These are phyloP conservation scores for Dryobota labecula DNA, from an alignment of 2,888 invertebrate species.

Conservation along the genomic window DNA sequence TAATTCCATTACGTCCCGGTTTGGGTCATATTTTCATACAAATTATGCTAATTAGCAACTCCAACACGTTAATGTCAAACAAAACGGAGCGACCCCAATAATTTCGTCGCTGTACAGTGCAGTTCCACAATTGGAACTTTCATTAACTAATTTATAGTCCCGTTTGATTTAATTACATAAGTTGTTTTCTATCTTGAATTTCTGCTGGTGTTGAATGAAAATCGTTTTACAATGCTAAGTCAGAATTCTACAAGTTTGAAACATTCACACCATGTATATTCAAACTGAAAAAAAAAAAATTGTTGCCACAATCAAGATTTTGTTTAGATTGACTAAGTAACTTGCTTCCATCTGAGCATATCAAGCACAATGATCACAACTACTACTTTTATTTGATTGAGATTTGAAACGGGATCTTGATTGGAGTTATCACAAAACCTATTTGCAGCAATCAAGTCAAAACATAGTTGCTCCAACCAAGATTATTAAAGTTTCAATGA, in stretches of 20 bases:
- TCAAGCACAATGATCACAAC: no score
- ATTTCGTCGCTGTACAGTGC: slow-evolving; percentile 31
- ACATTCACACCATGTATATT: background rate
- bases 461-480: no score
- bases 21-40: slow-evolving; percentile 36
- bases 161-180: slow-evolving; percentile 32
- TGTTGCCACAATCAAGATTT: no score
- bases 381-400: no score
- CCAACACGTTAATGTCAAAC: slow-evolving; percentile 30
- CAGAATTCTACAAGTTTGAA: background rate
- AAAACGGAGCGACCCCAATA: slow-evolving; percentile 16
- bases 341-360: no score
- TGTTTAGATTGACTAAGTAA: no score
- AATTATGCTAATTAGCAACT: slow-evolving; percentile 41
- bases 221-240: background rate
- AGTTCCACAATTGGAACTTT: slow-evolving; percentile 18
- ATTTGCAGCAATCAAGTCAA: no score
- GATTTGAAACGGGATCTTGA: no score
- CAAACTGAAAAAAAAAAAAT: no score
- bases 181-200: slow-evolving; percentile 18
- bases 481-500: no score
- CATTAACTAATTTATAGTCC: slow-evolving; percentile 33
- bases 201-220: background rate
- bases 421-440: no score
- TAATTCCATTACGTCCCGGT: background rate